Base-by-base conservation (phyloP, 1,140 invertebrate species). In the Sycobia sp. region DNA sequence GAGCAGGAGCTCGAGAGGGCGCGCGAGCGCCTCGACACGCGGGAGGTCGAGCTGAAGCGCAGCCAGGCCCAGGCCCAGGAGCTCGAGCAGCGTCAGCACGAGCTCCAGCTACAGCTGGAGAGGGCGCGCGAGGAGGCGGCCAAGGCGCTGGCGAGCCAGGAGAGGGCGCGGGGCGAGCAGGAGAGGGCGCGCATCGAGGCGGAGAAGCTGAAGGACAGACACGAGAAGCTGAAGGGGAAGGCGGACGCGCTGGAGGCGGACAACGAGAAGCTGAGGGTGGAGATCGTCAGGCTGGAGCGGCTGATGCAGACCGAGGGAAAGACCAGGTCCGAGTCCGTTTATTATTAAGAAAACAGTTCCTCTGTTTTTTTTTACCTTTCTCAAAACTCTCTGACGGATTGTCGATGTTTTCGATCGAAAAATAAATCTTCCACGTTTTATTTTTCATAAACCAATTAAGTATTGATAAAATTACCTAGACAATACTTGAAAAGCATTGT, bases 111-210 rank as follows among this genome's bases (percentile, higher is more conserved):
- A 67, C 91, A 94, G 76, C 76, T 94, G 39, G 92, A 95, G 69
- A 76, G 92, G 46, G 88, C 89, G 50, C 88, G 90, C 69, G 86
- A 86, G 29, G 92, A 94, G 73, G 86, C 90, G n/a, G 82, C 82
- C 43, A 94, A 94, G 76, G 79, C 88, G 10, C 84, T 85, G 44
- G 84, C 84, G 18, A 82, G 84, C 18, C 88, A 92, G 75, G 91
- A 94, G 57, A 92, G 92, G 71, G 89, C 91, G 74, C 85, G 89
- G 14, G 81, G 83, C 39, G 91, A 93, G 67, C 82, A 92, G 43
- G 93, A 94, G 73, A 82, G 90, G 36, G 86, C 91, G 34, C 86
- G 90, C 71, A 92, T 94, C 72, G 93, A 95, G 71, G 88, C 91
- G 61, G 92, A 94, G 72, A 94, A 94, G 81, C 85, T 92, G 25